phyloP scores from a whole-genome alignment of 2,888 invertebrate genomes.

The Dryadula phaetusa region DNA sequence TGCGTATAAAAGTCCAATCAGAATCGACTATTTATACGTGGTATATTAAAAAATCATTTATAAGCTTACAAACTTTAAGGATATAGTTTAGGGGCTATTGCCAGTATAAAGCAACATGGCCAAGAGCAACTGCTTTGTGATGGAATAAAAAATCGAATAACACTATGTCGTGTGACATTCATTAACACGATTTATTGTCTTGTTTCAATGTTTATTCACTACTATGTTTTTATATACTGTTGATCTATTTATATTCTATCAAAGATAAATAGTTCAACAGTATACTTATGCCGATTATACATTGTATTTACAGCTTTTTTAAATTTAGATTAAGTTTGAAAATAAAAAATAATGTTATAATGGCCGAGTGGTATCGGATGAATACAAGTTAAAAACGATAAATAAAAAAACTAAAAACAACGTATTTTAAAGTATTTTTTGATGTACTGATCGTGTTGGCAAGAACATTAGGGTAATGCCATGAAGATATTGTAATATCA shows the following conservation, averaged over 20 bases:
- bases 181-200: slow-evolving; percentile 17
- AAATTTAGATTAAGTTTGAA: no score
- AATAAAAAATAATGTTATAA: no score
- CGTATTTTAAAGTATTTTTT: not conserved
- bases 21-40: no score
- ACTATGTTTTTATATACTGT: not conserved
- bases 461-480: not conserved
- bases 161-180: slow-evolving; percentile 12
- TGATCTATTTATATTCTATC: not conserved
- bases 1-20: no score
- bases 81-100: not conserved
- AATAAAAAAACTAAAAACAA: no score
- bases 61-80: not conserved
- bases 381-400: no score
- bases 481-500: not conserved
- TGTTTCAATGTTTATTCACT: slow-evolving; percentile 19
- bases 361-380: no score
- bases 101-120: not conserved
- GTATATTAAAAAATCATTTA: no score
- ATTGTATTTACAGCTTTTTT: no score
- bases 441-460: not conserved
- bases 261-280: no score
- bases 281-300: no score
- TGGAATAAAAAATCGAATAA: slow-evolving; percentile 1
- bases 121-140: slow-evolving; percentile 4